Percentiles rank a stretch among this genome's conserved stretches.
Evolutionary conservation across 2,113 vertebrate genomes (phyloP).

Genomic region (Fulica atra): DNA sequence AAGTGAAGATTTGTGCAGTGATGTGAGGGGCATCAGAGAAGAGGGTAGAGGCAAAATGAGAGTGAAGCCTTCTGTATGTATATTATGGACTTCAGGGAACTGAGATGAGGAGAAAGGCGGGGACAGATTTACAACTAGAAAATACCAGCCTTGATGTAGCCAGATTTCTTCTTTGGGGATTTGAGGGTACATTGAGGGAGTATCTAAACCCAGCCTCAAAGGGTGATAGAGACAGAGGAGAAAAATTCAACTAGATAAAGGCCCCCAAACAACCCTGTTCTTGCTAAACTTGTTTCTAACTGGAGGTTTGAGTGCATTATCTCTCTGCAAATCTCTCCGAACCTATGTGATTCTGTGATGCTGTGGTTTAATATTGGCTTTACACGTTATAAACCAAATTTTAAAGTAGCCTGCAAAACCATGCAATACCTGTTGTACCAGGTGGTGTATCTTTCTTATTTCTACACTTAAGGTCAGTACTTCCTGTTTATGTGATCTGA

Average conservation of each 20-base stretch:
- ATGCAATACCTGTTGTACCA: not conserved
- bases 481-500: not conserved
- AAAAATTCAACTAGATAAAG: not conserved
- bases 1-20: not conserved
- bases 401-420: not conserved
- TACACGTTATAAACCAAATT: not conserved
- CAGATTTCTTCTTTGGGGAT: not conserved
- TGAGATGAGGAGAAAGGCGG: not conserved
- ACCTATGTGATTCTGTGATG: not conserved
- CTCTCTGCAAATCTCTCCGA: not conserved
- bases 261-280: not conserved
- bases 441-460: not conserved
- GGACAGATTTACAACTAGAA: not conserved
- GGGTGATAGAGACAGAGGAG: not conserved
- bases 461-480: not conserved
- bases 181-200: not conserved
- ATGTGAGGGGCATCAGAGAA: not conserved
- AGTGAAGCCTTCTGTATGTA: not conserved
- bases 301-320: not conserved
- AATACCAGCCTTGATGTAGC: not conserved
- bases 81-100: not conserved
- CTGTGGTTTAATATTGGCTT: not conserved
- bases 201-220: not conserved
- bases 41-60: not conserved
- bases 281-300: not conserved